Base-by-base conservation (phyloP, 2,797 vertebrate genomes). In the Chloroceryle amazona region DNA sequence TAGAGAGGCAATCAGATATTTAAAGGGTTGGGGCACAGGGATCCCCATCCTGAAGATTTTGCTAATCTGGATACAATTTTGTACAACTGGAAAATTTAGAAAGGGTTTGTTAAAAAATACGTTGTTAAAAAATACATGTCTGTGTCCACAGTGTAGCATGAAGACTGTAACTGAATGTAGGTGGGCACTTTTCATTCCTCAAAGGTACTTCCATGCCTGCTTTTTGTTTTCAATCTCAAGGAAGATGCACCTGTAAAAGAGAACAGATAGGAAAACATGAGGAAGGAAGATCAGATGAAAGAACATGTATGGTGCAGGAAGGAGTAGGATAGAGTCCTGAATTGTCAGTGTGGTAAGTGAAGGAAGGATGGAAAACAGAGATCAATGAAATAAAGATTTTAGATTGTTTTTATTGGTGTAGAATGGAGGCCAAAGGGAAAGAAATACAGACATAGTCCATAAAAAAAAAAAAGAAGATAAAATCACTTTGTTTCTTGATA, bases 1-100 rank as follows among this genome's bases (percentile, higher is more conserved):
- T 91, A 52, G 91, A 95, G 85, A 93, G 73, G 83, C 71, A 91
- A 92, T 93, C 76, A 86, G 60, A 86, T 94, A 84, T 96, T 95
- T 91, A 82, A 90, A 84, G 44, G 41, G 3, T n/a, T 91, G 62
- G 73, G 73, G 62, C 52, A 55, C 44, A 86, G 95, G 94, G 71
- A 93, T 93, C 85, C 85, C 95, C 54, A 3, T 84, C 80, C 81
- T 79, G 70, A 86, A 86, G 33, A 89, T 94, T 94, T 86, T 2
- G 4, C 10, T 93, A 84, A 91, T 3, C 55, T 86, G 71, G 6
- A 29, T 93, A 60, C 12, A 46, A 57, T 84, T 85, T 81, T 89
- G 13, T 72, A 37, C 33, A 52, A 91, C 3, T 54, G 52, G 51
- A 82, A 94, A 74, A 88, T 78, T 63, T 71, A 54, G 62, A 62